phyloP scores from a whole-genome alignment of 2,797 vertebrate genomes.

The Neosilurus mollespiculum region DNA sequence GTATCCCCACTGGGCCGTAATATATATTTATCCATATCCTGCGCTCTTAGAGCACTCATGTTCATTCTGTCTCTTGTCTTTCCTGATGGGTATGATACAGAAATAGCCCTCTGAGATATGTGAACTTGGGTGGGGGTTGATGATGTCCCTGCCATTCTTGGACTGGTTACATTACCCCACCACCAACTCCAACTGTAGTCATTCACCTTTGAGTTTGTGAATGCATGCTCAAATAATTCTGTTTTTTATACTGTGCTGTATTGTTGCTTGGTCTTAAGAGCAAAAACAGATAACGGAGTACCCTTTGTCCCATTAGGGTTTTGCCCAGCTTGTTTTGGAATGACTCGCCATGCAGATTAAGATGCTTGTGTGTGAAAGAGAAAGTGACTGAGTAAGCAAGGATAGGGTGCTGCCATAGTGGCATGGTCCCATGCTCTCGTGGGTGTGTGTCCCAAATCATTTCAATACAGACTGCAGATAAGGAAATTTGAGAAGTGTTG shows the following conservation, averaged over 20 bases:
- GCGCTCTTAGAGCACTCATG: background rate
- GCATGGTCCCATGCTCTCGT: too few relatives aligned
- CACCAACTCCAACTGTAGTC: background rate
- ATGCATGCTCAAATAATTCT: background rate
- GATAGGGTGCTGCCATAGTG: too few relatives aligned
- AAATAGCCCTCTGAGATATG: conserved; percentile 74
- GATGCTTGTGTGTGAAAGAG: background rate
- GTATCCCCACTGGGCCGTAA: background rate
- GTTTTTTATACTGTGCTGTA: background rate
- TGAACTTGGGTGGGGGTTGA: conserved; percentile 51
- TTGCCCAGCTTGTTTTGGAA: background rate
- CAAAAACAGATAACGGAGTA: background rate
- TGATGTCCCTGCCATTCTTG: conserved; percentile 62
- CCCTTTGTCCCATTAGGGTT: background rate
- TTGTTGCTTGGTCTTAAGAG: background rate
- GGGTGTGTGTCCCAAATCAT: background rate
- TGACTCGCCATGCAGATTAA: conserved; percentile 1
- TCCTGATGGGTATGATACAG: conserved; percentile 62
- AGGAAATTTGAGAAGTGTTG: background rate
- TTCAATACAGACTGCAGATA: background rate
- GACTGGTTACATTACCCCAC: conserved; percentile 48
- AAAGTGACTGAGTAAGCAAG: background rate
- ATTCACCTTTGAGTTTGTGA: background rate
- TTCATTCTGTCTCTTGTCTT: conserved; percentile 63
- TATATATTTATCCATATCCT: background rate